phyloP scores from a whole-genome alignment of 2,888 invertebrate genomes.

The Drosophila prolongata region DNA sequence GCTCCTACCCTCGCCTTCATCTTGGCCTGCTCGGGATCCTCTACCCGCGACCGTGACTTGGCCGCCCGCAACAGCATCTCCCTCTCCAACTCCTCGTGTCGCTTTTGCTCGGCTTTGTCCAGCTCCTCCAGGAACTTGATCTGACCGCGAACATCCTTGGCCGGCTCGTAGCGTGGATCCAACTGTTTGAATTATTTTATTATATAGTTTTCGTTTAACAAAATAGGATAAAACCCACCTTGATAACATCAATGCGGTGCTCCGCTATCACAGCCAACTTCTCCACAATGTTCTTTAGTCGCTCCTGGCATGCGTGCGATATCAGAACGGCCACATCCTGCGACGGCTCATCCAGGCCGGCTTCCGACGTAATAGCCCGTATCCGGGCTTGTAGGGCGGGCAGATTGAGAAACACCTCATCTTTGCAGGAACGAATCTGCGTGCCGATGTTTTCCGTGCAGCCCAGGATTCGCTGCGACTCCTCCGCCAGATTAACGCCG shows the following conservation, averaged over 20 bases:
- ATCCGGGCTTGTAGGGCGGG: conserved; percentile 91
- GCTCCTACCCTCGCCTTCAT: conserved; percentile 94
- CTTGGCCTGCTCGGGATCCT: conserved; percentile 99
- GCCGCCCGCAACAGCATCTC: conserved; percentile 97
- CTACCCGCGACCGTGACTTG: conserved; percentile 97
- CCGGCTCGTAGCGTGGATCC: conserved; percentile 94
- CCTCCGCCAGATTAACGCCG: conserved; percentile 98
- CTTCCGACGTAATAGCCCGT: conserved; percentile 89
- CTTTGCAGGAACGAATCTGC: conserved; percentile 95
- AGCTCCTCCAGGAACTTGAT: conserved; percentile 98
- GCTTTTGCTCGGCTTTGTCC: conserved; percentile 96
- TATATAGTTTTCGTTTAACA: too few species aligned
- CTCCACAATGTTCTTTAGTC: conserved; percentile 95
- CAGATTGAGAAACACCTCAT: conserved; percentile 94
- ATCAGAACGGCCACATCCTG: conserved; percentile 95
- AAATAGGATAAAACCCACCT: conserved; percentile 85
- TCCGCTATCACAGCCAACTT: conserved; percentile 96
- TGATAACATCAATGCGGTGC: conserved; percentile 96
- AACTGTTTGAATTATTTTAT: conserved; percentile 85
- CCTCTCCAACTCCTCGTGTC: conserved; percentile 97
- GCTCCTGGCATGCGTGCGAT: conserved; percentile 97
- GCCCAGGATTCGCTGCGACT: conserved; percentile 96
- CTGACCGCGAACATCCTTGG: conserved; percentile 96
- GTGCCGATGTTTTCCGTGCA: conserved; percentile 95
- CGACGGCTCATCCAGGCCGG: conserved; percentile 92